Evolutionary conservation across 2,888 invertebrate genomes (phyloP), one percentile per base, ranked within the genome.

Genomic region (Aproaerema taeniolella): DNA sequence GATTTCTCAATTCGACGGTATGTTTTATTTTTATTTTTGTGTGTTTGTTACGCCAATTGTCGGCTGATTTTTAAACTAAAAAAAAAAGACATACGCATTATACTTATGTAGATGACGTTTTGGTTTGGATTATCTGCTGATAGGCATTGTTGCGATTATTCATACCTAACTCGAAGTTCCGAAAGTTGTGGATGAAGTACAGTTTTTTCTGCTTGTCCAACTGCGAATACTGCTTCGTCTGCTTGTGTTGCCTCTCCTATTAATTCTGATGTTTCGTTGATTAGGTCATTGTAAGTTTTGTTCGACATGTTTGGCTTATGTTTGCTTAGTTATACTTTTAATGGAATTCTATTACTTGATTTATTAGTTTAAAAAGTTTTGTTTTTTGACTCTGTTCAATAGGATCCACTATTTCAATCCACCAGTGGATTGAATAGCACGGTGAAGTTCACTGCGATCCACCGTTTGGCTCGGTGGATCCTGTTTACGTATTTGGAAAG

Each of bases 141-240:
- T n/a, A n/a, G n/a, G n/a, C n/a, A n/a, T n/a, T n/a, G n/a, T n/a
- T n/a, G n/a, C n/a, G n/a, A n/a, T n/a, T n/a, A n/a, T n/a, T n/a
- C n/a, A n/a, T n/a, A n/a, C 55, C 93, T 91, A 2, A 95, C 86
- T 66, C 96, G 95, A 36, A 97, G 79, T 42, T 91, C 91, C 11
- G 91, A 90, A 0, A 93, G 77, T 4, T 89, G 68, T 0, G 88
- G 86, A 36, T 92, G 90, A 1, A 92, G 87, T 35, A 89, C 87
- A 14, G 79, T 66, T 25, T 89, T 77, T 32, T 93, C 92, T 39
- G 87, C 78, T 16, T 87, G 69, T 25, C 89, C 90, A 46, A 89
- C 88, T 50, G 88, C 82, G 70, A 91, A 93, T 24, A 89, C 71
- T 33, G 87, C 88, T 52, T 91, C 85, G 45, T 92, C 92, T 1